phyloP scores from a whole-genome alignment of 2,888 invertebrate genomes.

The Euzetes globulus region DNA sequence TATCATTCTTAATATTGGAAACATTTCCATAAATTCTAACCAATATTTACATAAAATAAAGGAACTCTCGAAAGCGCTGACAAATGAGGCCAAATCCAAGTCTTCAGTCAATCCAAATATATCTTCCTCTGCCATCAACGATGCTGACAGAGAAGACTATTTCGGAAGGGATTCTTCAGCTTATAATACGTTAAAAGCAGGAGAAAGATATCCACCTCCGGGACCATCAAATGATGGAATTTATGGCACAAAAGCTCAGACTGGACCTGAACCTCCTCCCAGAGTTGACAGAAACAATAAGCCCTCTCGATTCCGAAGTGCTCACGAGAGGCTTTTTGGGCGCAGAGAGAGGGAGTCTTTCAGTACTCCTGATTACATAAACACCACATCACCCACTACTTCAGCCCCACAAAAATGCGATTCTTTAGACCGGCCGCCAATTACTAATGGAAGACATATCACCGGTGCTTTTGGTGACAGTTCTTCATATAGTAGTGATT shows the following conservation, averaged over 20 bases:
- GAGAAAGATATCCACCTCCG: constrained; percentile 22
- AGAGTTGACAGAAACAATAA: constrained; percentile 69
- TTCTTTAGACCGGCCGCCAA: constrained; percentile 38
- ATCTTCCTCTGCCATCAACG: not conserved
- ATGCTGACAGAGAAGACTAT: constrained; percentile 33
- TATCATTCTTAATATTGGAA: not conserved
- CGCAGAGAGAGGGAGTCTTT: constrained; percentile 10
- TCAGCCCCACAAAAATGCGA: constrained; percentile 37
- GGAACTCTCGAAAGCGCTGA: constrained; percentile 35
- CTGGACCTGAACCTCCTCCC: constrained; percentile 66
- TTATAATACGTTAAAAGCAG: constrained; percentile 24
- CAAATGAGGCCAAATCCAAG: constrained; percentile 28
- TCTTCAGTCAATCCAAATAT: not conserved
- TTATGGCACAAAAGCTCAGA: constrained; percentile 22
- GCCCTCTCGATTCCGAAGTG: constrained; percentile 52
- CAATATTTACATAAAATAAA: constrained; percentile 14
- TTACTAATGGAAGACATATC: constrained; percentile 13
- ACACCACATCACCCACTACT: constrained; percentile 35
- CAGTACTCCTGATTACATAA: constrained; percentile 41
- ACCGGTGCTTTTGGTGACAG: constrained; percentile 56
- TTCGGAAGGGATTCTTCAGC: constrained; percentile 29
- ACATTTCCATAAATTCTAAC: not conserved
- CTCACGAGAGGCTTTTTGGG: constrained; percentile 42
- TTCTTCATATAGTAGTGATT: constrained; percentile 56
- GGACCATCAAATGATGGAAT: not conserved